phyloP scores from a whole-genome alignment of 2,797 vertebrate species.

The Monodelphis domestica region DNA sequence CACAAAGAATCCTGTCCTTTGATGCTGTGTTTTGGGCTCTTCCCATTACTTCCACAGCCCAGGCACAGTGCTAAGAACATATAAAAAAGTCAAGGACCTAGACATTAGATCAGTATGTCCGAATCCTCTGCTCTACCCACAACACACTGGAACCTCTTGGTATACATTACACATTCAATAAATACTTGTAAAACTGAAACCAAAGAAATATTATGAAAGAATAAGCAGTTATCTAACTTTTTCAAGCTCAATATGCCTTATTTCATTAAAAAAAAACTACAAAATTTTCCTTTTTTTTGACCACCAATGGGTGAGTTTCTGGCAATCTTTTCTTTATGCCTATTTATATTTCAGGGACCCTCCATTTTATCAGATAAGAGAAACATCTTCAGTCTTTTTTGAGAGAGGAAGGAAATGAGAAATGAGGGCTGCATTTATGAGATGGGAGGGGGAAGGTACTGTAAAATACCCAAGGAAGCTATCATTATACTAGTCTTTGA shows the following conservation, averaged over 20 bases:
- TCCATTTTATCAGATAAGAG: conserved; percentile 1
- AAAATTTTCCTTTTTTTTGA: no score
- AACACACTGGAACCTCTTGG: neutral
- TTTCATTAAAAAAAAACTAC: neutral
- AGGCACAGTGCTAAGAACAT: neutral
- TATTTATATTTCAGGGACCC: neutral
- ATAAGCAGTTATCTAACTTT: neutral
- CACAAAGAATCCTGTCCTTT: neutral
- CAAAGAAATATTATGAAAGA: neutral
- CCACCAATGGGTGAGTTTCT: neutral
- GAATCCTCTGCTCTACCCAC: neutral
- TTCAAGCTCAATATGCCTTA: neutral
- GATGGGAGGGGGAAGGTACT: neutral
- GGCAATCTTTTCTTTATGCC: neutral
- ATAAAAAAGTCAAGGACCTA: neutral
- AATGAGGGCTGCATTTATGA: neutral
- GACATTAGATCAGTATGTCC: neutral
- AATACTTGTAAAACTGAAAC: neutral
- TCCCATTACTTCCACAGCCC: neutral
- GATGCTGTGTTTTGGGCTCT: neutral
- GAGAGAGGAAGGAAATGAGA: neutral
- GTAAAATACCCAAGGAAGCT: neutral
- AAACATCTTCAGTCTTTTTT: neutral
- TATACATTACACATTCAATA: neutral
- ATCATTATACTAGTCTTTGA: neutral